Evolutionary conservation across 2,797 vertebrate genomes (phyloP).

Genomic region (Acrossocheilus wenchowensis): DNA sequence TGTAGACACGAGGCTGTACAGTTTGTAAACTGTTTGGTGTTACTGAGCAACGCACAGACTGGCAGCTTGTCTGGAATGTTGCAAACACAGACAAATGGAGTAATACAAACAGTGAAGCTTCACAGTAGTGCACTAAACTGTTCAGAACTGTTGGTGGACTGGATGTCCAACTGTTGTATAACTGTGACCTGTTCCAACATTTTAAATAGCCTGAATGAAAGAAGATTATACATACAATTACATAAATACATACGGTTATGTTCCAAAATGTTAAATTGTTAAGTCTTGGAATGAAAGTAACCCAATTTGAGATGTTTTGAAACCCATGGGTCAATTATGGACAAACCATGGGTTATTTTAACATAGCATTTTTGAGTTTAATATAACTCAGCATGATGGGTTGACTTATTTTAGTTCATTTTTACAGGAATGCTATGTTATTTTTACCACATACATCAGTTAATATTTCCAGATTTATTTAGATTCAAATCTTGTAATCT

Average conservation of each 20-base stretch:
- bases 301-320: too few species aligned
- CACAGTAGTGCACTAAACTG: not conserved
- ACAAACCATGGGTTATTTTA: too few species aligned
- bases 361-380: too few species aligned
- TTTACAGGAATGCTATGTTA: not conserved
- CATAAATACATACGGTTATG: not conserved
- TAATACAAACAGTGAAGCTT: conserved; percentile 2
- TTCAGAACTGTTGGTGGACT: not conserved
- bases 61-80: not conserved
- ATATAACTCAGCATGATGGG: too few species aligned
- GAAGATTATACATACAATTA: not conserved
- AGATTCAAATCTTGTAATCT: not conserved
- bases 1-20: not conserved
- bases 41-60: not conserved
- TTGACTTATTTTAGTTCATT: not conserved
- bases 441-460: not conserved
- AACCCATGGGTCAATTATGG: too few species aligned
- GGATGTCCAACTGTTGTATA: not conserved
- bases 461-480: not conserved
- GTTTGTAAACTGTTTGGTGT: not conserved
- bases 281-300: not conserved
- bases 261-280: not conserved
- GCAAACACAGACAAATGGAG: conserved; percentile 9
- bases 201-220: not conserved
- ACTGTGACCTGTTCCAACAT: not conserved